These are phyloP conservation scores for Melospiza georgiana DNA, from an alignment of 2,113 vertebrate species.

Conservation along the genomic window DNA sequence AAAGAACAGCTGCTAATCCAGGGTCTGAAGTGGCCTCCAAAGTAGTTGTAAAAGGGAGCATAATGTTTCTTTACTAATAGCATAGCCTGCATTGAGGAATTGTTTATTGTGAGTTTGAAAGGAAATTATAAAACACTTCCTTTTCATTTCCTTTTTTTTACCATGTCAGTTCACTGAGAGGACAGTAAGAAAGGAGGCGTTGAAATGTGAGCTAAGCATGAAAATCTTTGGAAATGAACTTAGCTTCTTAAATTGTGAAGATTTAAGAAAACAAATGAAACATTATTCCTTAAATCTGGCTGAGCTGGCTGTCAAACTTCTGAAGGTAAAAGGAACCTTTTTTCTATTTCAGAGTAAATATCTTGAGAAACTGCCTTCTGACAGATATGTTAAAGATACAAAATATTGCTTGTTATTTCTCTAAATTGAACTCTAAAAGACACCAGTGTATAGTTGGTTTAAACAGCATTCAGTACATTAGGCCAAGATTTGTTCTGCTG, in stretches of 20 bases:
- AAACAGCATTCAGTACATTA: not conserved
- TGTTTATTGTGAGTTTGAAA: not conserved
- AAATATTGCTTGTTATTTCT: not conserved
- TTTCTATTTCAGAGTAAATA: not conserved
- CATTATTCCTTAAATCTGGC: slow-evolving; percentile 78
- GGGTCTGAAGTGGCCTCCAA: not conserved
- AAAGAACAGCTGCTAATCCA: not conserved
- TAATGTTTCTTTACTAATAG: not conserved
- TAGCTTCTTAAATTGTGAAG: slow-evolving; percentile 77
- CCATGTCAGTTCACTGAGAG: slow-evolving; percentile 70
- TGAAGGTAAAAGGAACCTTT: slow-evolving; percentile 78
- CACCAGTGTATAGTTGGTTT: not conserved
- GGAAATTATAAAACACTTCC: not conserved
- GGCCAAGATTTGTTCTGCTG: not conserved
- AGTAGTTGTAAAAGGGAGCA: not conserved
- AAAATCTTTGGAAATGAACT: slow-evolving; percentile 88
- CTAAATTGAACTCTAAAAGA: not conserved
- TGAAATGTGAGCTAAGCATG: slow-evolving; percentile 77
- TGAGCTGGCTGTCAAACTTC: slow-evolving; percentile 77
- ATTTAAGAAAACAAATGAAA: slow-evolving; percentile 67
- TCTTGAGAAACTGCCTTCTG: not conserved
- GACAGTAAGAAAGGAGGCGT: not conserved
- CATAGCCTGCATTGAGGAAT: not conserved
- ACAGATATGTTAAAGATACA: not conserved
- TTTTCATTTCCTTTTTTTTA: not conserved